A percentile compares a stretch with the other conserved stretches of the same genome.
These are phyloP conservation scores for Conops quadrifasciatus DNA, from an alignment of 2,888 invertebrate species.

Conservation along the genomic window DNA sequence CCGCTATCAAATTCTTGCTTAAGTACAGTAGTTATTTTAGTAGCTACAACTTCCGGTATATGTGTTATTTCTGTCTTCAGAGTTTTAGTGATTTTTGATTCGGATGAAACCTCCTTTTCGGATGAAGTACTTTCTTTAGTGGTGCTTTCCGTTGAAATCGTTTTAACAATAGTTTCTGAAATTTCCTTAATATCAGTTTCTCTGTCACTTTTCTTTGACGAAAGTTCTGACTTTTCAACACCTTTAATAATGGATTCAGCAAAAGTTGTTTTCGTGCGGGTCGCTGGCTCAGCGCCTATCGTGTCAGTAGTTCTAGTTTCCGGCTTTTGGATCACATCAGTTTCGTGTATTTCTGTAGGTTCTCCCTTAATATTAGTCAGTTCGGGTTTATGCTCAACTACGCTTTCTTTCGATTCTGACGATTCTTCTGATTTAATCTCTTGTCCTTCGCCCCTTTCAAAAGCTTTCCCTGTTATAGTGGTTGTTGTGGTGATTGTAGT, in stretches of 20 bases:
- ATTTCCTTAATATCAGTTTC: too few relatives aligned
- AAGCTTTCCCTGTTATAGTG: neutral
- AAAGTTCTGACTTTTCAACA: too few relatives aligned
- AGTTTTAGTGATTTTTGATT: neutral
- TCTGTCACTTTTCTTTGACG: too few relatives aligned
- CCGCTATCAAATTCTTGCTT: neutral
- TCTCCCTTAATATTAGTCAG: too few relatives aligned
- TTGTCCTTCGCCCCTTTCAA: neutral
- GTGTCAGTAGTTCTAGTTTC: neutral
- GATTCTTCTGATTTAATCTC: neutral
- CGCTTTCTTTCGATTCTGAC: neutral
- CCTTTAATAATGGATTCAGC: too few relatives aligned
- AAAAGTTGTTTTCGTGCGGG: too few relatives aligned
- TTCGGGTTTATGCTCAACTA: too few relatives aligned
- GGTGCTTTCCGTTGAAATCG: neutral
- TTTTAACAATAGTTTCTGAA: neutral
- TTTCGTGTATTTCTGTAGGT: too few relatives aligned
- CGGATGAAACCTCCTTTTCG: neutral
- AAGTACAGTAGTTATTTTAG: neutral
- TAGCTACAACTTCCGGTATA: neutral
- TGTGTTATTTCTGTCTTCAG: neutral
- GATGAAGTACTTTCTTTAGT: neutral
- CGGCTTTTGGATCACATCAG: neutral
- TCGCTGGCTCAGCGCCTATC: too few relatives aligned
- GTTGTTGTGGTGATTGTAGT: neutral